Evolutionary conservation across 2,797 vertebrate species (phyloP), one percentile per base, ranked within the genome.

Genomic region (Enteromius afrohamiltoni): DNA sequence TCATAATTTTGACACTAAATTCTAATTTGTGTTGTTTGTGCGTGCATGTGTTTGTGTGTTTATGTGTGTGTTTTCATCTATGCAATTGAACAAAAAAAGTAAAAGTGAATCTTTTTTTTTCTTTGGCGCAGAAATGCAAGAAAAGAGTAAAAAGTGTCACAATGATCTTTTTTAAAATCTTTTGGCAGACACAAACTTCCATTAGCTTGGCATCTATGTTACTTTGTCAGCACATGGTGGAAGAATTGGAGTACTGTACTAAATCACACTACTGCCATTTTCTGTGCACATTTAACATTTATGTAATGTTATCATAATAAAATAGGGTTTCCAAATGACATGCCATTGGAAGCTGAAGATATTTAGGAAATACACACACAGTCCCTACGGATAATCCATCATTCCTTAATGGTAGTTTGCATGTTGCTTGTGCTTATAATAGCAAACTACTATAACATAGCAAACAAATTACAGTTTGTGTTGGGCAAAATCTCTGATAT

Each of bases 181-280:
- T 45, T 45, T 21, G 29, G 64, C 17, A 0, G 17, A 37, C 37
- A 67, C 31, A 67, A 37, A 9, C 31, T 21, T 67, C 64, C 64
- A 67, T 37, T 31, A 37, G 19, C 40, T 77, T 47, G 76, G 55
- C 58, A 83, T 83, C 53, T 85, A 55, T 77, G 42, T 80, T 83
- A 77, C 81, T 71, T 16, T 79, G 70, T 86, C 85, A 86, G 83
- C 70, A 82, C 40, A 51, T 67, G 47, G 23, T 71, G 42, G 42
- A 78, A 49, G 58, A 62, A 83, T 47, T 83, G 69, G 4, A 75
- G 47, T 65, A 69, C 69, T 79, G 49, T 80, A 75, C 69, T 86
- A 79, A 86, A 79, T 86, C 74, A 84, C 82, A 79, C 60, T 11
- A 31, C n/a, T 64, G 55, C 76, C 26, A 78, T 78, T 53, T 80